phyloP scores from a whole-genome alignment of 2,797 vertebrate species.

The Siniperca undulata region DNA sequence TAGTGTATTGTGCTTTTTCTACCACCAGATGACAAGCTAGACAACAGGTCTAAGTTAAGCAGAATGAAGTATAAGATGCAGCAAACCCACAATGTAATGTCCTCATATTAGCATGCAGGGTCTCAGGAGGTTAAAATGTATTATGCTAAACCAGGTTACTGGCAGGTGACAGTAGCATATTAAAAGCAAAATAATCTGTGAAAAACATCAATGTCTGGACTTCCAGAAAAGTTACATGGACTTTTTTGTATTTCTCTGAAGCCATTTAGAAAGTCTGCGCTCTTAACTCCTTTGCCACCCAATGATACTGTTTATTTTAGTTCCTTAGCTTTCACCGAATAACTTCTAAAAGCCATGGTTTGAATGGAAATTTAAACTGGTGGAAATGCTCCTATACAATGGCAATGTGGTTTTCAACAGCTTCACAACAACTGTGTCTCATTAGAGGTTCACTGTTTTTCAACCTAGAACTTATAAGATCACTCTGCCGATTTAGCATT shows the following conservation, averaged over 20 bases:
- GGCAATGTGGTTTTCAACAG: constrained; percentile 20
- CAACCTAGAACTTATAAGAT: neutral
- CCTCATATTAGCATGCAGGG: neutral
- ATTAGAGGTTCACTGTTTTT: constrained; percentile 11
- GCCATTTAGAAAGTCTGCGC: constrained; percentile 6
- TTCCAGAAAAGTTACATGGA: neutral
- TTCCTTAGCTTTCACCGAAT: constrained; percentile 15
- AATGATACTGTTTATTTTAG: constrained; percentile 35
- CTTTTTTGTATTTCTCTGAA: neutral
- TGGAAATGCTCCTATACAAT: constrained; percentile 20
- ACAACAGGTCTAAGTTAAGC: neutral
- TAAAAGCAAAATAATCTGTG: constrained; percentile 1
- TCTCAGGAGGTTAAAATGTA: constrained; percentile 1
- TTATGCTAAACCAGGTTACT: neutral
- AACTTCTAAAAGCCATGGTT: constrained; percentile 5
- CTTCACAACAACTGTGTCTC: constrained; percentile 13
- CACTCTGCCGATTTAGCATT: neutral
- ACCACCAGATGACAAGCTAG: neutral
- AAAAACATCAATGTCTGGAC: neutral
- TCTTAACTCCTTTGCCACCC: neutral
- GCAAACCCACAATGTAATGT: neutral
- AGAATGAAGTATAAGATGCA: neutral
- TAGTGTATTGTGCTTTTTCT: neutral
- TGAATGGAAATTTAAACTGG: constrained; percentile 28
- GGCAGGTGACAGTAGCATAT: constrained; percentile 3